Evolutionary conservation across 2,113 vertebrate genomes (phyloP).

Genomic region (Arothron firmamentum): DNA sequence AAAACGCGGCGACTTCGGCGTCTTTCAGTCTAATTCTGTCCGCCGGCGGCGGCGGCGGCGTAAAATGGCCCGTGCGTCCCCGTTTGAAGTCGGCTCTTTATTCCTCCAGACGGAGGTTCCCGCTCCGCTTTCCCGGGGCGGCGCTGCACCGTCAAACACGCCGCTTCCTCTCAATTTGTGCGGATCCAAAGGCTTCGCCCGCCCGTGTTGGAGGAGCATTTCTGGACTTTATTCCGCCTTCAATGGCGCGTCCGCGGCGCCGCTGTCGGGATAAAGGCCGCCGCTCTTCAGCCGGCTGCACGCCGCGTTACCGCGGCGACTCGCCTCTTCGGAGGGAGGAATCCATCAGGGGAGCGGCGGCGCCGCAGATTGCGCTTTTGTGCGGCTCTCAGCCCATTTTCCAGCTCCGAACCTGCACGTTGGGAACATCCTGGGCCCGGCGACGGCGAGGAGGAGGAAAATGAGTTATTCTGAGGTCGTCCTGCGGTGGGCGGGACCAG

Average conservation of each 20-base stretch:
- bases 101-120: too few species aligned
- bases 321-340: conserved; percentile 67
- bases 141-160: too few species aligned
- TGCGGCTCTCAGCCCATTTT: too few species aligned
- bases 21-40: conserved; percentile 30
- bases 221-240: conserved; percentile 43
- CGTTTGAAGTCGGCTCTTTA: too few species aligned
- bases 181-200: conserved; percentile 36
- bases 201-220: conserved; percentile 24
- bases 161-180: too few species aligned
- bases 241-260: conserved; percentile 53
- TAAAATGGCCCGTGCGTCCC: too few species aligned
- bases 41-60: too few species aligned
- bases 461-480: conserved; percentile 54
- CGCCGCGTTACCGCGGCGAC: conserved; percentile 63
- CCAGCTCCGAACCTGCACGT: too few species aligned
- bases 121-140: too few species aligned
- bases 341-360: conserved; percentile 69
- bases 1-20: conserved; percentile 2
- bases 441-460: conserved; percentile 40
- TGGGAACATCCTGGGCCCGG: too few species aligned
- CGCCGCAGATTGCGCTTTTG: too few species aligned
- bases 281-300: conserved; percentile 53
- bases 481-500: conserved; percentile 31
- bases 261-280: conserved; percentile 71